Percentiles rank a stretch among this genome's conserved stretches.
Evolutionary conservation across 2,113 vertebrate genomes (phyloP).

Genomic region (Vombatus ursinus): DNA sequence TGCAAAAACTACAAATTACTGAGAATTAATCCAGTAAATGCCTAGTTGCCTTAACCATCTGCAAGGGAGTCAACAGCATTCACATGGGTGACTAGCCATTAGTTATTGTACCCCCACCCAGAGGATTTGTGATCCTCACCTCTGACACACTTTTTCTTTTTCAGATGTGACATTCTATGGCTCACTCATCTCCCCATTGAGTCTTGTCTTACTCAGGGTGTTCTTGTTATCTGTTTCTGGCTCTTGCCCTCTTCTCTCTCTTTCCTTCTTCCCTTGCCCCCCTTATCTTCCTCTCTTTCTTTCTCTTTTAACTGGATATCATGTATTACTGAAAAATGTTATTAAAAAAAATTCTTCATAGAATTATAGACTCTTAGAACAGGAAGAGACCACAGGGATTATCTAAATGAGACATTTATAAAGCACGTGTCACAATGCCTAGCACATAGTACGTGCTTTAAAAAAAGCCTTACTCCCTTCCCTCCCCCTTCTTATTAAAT

Average conservation of each 20-base stretch:
- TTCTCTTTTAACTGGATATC: background rate
- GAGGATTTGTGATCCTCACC: background rate
- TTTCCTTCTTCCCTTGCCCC: too few species aligned
- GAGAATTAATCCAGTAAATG: background rate
- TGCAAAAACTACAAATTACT: background rate
- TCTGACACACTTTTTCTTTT: background rate
- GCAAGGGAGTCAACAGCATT: background rate
- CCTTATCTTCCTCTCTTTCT: background rate
- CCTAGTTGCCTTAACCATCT: background rate
- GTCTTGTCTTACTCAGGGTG: background rate
- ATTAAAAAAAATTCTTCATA: background rate
- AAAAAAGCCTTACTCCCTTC: background rate
- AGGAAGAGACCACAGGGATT: background rate
- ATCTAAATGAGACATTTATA: background rate
- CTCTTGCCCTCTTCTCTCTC: rapidly evolving
- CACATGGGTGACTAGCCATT: background rate
- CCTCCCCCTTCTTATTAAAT: too few species aligned
- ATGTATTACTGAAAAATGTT: background rate
- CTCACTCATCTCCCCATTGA: background rate
- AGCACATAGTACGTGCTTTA: background rate
- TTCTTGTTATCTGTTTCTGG: too few species aligned
- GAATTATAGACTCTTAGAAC: background rate
- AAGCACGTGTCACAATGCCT: background rate
- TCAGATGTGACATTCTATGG: background rate
- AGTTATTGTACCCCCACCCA: background rate